Conservation (phyloP, 2,113 vertebrate species). For the Thamnaconus septentrionalis region DNA sequence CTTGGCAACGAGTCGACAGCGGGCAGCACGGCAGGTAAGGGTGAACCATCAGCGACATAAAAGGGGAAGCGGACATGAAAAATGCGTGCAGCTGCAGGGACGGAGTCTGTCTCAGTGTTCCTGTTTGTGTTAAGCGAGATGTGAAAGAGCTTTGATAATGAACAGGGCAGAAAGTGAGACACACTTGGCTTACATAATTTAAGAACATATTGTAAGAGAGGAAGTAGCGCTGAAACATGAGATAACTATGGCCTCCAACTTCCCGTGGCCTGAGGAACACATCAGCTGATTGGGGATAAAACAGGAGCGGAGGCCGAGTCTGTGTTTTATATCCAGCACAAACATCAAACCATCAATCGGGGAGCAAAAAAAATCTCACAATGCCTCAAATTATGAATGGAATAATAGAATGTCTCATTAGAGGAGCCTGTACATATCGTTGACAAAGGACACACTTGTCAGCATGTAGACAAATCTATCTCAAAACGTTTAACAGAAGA, state of each 20-base stretch:
- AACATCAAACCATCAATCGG: neutral
- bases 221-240: constrained; percentile 61
- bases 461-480: too few relatives aligned
- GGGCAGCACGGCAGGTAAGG: neutral
- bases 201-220: constrained; percentile 58
- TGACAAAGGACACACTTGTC: too few relatives aligned
- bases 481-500: too few relatives aligned
- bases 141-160: constrained; percentile 49
- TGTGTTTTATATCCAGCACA: too few relatives aligned
- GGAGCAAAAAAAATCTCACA: too few relatives aligned
- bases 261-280: constrained; percentile 35
- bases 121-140: constrained; percentile 52
- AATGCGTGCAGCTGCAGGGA: constrained; percentile 5
- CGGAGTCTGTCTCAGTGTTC: constrained; percentile 29
- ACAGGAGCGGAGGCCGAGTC: too few relatives aligned
- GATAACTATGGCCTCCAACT: constrained; percentile 47
- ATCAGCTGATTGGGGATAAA: constrained; percentile 52
- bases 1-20: too few relatives aligned
- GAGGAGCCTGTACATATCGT: too few relatives aligned
- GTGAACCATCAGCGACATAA: constrained; percentile 25
- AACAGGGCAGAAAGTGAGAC: constrained; percentile 51
- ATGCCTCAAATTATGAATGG: too few relatives aligned
- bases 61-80: constrained; percentile 22
- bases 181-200: constrained; percentile 59
- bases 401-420: too few relatives aligned